These are phyloP conservation scores for Solenopsis invicta DNA, from an alignment of 1,140 invertebrate genomes.

Conservation along the genomic window DNA sequence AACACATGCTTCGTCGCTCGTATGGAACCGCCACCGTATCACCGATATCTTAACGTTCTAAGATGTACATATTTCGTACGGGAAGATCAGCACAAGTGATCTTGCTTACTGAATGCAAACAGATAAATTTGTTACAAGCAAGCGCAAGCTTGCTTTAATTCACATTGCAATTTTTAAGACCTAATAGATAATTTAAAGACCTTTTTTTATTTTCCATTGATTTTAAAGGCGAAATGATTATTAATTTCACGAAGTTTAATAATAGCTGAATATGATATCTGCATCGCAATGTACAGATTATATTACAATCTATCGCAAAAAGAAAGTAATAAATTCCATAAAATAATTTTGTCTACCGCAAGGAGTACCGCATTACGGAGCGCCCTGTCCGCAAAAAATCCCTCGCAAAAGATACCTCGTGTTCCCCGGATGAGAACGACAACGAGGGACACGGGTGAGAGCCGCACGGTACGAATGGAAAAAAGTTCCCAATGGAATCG, in stretches of 20 bases:
- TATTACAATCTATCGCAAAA: not conserved
- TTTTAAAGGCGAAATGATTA: not conserved
- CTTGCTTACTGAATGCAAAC: not conserved
- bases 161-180: not conserved
- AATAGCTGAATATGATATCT: not conserved
- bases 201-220: not conserved
- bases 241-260: not conserved
- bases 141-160: not conserved
- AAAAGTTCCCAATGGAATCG: slow-evolving; percentile 57
- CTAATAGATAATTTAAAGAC: not conserved
- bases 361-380: not conserved
- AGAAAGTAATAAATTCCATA: not conserved
- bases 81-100: not conserved
- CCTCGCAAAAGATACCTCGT: not conserved
- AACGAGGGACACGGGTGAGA: slow-evolving; percentile 1
- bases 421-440: slow-evolving; percentile 7
- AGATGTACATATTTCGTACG: not conserved
- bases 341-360: slow-evolving; percentile 46
- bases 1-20: not conserved
- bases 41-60: not conserved
- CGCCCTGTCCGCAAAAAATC: slow-evolving; percentile 32
- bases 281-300: not conserved
- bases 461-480: slow-evolving; percentile 45
- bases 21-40: not conserved
- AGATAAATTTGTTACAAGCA: not conserved